Base-by-base conservation (phyloP, 2,888 invertebrate species). In the Xanthorhoe spadicearia region DNA sequence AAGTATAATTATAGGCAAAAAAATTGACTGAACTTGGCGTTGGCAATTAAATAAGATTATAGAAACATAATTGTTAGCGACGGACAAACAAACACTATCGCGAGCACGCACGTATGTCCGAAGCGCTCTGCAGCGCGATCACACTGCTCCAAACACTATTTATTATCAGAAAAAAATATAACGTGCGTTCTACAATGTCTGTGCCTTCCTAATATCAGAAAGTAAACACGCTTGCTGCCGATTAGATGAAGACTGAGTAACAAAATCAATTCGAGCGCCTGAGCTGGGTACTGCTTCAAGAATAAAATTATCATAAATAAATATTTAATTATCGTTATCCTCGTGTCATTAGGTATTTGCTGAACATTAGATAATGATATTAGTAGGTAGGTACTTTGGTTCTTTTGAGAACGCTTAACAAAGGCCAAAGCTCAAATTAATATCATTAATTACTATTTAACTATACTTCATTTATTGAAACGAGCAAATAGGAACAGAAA, bases 71-170 rank as follows among this genome's bases (percentile, higher is more conserved):
- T 80, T 74, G 73, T 77, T 73, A 76, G 72, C 83, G 80, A 81
- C 77, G 82, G 78, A 75, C 84, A 80, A 83, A 83, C 81, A 80
- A 82, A 65, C 78, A 90, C 89, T 86, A 84, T 83, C 80, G 69
- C 68, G 48, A 48, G 13, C 80, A 82, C 82, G 83, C 83, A 85
- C 76, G 77, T 72, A 72, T 74, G 71, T 66, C 69, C 71, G 74
- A 74, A 73, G 75, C 76, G 54, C 67, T 63, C 61, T 65, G 72
- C 18, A 17, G 60, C 73, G 67, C 68, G 63, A 52, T 56, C 73
- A 73, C 73, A 74, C 70, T 72, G 66, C 38, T 18, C 59, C 35
- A 61, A 61, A 56, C 62, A 69, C 65, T 28, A 53, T 50, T 50
- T 56, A 61, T 43, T 66, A 61, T 64, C 62, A 58, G 23, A 61